Evolutionary conservation across 2,888 invertebrate genomes (phyloP), one percentile per base, ranked within the genome.

Genomic region (Drosophila ezoana): DNA sequence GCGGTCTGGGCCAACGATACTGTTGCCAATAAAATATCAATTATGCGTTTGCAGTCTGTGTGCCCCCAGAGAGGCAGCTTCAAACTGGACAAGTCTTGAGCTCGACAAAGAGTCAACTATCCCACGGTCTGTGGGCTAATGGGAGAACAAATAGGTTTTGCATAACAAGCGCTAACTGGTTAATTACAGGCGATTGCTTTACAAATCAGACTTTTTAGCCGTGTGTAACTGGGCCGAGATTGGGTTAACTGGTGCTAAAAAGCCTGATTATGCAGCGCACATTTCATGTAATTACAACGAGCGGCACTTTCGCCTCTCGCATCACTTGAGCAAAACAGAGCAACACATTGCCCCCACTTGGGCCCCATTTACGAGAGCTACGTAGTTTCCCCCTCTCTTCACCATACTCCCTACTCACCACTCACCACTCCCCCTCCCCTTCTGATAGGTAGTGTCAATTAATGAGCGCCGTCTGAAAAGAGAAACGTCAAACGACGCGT

Each of bases 401-500:
- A 20, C 6, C 52, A 41, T 1, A n/a, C 37, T 10, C 38, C 16
- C 16, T 32, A 28, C 28, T 28, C 28, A 28, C 28, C 28, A 8
- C 43, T 18, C 18, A 1, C 11, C 9, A 2, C 5, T 5, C 37
- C 23, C 1, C 47, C 37, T 4, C 33, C 11, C n/a, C 10, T 4
- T 35, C 53, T 57, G 40, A 41, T 53, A 35, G 44, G 54, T 69
- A 78, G 88, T 82, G 82, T 81, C 87, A 82, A 82, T 87, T 82
- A 85, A 82, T 88, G 88, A 81, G 76, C 68, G 72, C 58, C 45
- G 53, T 43, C 43, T 70, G 75, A 81, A 86, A 90, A 86, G 76
- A 85, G 75, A 79, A 89, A 85, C 85, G 88, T 83, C 89, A 89
- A 89, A 79, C 79, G 62, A 76, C 84, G 83, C 89, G 84, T 90